These are phyloP conservation scores for Heliconius hortense DNA, from an alignment of 2,888 invertebrate genomes.

Conservation along the genomic window DNA sequence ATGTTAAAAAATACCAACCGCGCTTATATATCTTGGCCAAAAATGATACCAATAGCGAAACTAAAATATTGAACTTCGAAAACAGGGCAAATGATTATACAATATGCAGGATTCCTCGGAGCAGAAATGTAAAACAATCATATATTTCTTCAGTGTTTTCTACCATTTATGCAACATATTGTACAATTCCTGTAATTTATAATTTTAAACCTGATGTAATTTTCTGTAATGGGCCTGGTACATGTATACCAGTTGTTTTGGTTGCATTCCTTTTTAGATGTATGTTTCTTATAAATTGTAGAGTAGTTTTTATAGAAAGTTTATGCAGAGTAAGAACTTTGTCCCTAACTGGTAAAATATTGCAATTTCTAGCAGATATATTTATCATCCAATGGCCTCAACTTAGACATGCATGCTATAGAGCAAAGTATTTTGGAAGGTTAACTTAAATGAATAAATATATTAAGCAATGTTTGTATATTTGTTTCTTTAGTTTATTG, in stretches of 20 bases:
- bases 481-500: conserved; percentile 4
- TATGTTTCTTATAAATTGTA: conserved; percentile 84
- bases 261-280: conserved; percentile 88
- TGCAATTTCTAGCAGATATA: conserved; percentile 91
- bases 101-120: conserved; percentile 87
- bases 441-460: conserved; percentile 74
- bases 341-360: conserved; percentile 93
- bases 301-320: conserved; percentile 96
- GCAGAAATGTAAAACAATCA: conserved; percentile 93
- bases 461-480: background rate
- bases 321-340: conserved; percentile 95
- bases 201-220: conserved; percentile 89
- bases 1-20: conserved; percentile 85
- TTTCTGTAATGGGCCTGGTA: conserved; percentile 97
- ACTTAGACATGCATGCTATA: conserved; percentile 84
- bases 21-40: conserved; percentile 90
- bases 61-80: conserved; percentile 84
- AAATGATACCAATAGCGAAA: conserved; percentile 88
- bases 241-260: conserved; percentile 95
- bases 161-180: conserved; percentile 87
- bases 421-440: conserved; percentile 89
- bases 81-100: conserved; percentile 61
- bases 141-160: conserved; percentile 90
- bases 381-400: conserved; percentile 97
- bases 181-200: conserved; percentile 86